Conservation (phyloP, 2,113 vertebrate genomes). For the Chrysochloris asiatica region DNA sequence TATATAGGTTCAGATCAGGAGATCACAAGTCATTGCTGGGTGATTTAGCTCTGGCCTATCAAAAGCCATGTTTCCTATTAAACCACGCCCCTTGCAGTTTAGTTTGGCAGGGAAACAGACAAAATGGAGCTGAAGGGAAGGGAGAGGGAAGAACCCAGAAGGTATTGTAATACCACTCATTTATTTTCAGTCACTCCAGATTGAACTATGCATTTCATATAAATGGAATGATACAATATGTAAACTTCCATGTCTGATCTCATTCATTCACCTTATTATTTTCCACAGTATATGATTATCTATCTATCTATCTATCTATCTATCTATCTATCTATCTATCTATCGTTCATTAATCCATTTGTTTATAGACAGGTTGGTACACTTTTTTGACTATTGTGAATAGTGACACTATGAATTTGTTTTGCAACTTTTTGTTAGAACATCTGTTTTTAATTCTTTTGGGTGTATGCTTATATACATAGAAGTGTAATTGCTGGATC, state of each 20-base stretch:
- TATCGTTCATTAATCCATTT: neutral
- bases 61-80: no score
- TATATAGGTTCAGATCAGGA: no score
- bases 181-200: no score
- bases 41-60: no score
- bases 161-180: no score
- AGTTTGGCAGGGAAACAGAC: no score
- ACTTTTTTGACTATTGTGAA: neutral
- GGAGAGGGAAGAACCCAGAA: no score
- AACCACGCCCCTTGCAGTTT: no score
- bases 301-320: neutral
- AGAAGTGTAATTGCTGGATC: neutral
- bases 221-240: constrained; percentile 15
- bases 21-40: no score
- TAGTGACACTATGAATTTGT: neutral
- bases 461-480: neutral
- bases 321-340: neutral
- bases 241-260: neutral
- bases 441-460: constrained; percentile 34
- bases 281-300: constrained; percentile 19
- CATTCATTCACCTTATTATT: neutral
- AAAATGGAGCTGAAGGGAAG: no score
- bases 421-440: neutral
- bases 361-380: neutral
- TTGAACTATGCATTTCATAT: constrained; percentile 25